Conservation (phyloP, 2,113 vertebrate species). For the Poecile atricapillus region DNA sequence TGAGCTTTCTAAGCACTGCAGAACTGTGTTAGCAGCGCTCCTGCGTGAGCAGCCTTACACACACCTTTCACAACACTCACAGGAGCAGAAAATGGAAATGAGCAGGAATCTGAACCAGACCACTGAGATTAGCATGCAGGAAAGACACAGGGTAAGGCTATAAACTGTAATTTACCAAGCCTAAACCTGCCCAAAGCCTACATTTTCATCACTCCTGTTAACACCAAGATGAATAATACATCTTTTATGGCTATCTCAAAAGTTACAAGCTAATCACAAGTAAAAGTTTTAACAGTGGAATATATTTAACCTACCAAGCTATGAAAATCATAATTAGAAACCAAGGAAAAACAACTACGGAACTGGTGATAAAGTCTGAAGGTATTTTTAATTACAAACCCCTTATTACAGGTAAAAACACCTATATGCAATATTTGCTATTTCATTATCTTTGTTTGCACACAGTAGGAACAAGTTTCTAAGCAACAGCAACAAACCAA, state of each 20-base stretch:
- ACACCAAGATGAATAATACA: not conserved
- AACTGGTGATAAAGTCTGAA: not conserved
- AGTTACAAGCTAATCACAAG: not conserved
- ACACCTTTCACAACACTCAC: not conserved
- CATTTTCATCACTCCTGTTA: not conserved
- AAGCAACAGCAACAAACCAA: not conserved
- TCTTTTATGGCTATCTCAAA: not conserved
- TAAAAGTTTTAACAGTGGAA: not conserved
- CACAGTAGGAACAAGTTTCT: not conserved
- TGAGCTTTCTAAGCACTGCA: not conserved
- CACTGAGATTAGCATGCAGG: not conserved
- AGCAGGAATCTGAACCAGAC: not conserved
- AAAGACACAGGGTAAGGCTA: not conserved
- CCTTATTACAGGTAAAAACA: not conserved
- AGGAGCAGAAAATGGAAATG: not conserved
- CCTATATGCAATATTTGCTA: not conserved
- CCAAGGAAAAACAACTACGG: not conserved
- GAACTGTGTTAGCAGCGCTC: not conserved
- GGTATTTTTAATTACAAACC: not conserved
- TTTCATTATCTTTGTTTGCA: not conserved
- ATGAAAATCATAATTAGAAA: not conserved
- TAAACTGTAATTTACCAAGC: constrained; percentile 19
- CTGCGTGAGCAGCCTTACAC: not conserved
- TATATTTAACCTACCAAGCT: not conserved
- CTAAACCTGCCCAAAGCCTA: not conserved